Base-by-base conservation (phyloP, 2,113 vertebrate genomes). In the Donacobius atricapilla region DNA sequence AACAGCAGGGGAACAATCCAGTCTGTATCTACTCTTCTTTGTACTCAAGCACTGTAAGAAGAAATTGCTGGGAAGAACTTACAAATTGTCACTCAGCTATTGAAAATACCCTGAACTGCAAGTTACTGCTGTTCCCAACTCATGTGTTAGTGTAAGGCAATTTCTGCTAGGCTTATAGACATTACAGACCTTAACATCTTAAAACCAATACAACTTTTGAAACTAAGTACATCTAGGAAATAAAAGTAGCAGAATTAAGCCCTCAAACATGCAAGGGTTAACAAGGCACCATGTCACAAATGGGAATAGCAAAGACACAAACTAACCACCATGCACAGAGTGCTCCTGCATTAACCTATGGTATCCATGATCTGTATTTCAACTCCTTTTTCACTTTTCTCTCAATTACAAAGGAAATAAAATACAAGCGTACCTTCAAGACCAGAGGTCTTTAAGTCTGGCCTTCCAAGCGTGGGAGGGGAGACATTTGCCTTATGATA, bases 201-300 rank as follows among this genome's bases (percentile, higher is more conserved):
- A 42, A 45, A 77, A 66, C 18, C 5, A 17, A 56, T 6, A 25
- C 25, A 61, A 25, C 31, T 91, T 80, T 63, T 72, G 12, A 71
- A 79, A 90, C 44, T 10, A 85, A 87, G 20, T 78, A 42, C 10
- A 27, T 44, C 14, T 51, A 37, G 33, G 45, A 81, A 69, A 35
- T 13, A 65, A 61, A 84, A 72, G 31, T 11, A 61, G 45, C 30
- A 89, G 44, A 81, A 83, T 51, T 25, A 82, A 89, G 31, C 33
- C 20, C 20, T 66, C 35, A 64, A 82, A 42, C 13, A 39, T 3
- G 21, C 25, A 83, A 27, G 21, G 44, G 61, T 64, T 82, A 68
- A 69, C 0, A 0, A 20, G 33, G 60, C 13, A 87, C 4, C 0
- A 2, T 23, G 28, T 40, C 40, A 72, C 1, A 6, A 23, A 66